phyloP scores from a whole-genome alignment of 1,140 invertebrate species.

The Camponotus pennsylvanicus region DNA sequence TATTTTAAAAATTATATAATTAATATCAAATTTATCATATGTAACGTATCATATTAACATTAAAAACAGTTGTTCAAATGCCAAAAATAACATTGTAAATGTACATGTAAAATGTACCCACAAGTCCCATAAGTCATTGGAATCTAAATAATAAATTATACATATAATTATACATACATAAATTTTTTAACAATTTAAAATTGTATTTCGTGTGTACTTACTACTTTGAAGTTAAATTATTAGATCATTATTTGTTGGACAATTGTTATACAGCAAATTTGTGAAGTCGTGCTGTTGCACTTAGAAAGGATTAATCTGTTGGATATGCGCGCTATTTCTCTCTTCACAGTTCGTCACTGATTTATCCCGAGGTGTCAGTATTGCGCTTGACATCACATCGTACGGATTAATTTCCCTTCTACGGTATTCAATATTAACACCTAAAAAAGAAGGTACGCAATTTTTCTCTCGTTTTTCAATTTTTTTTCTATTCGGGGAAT shows the following conservation, averaged over 20 bases:
- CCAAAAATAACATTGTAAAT: background rate
- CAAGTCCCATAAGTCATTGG: background rate
- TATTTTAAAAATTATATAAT: background rate
- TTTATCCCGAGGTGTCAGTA: conserved; percentile 72
- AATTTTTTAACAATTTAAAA: background rate
- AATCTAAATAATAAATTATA: background rate
- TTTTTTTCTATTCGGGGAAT: background rate
- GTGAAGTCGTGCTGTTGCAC: conserved; percentile 20
- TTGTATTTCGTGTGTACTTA: too few relatives aligned
- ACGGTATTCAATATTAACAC: background rate
- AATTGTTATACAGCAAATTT: conserved; percentile 4
- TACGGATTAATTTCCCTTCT: conserved; percentile 56
- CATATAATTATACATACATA: background rate
- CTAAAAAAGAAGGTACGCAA: background rate
- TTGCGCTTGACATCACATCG: conserved; percentile 73
- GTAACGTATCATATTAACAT: background rate
- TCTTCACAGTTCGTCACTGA: conserved; percentile 36
- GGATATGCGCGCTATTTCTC: conserved; percentile 69
- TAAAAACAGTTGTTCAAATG: background rate
- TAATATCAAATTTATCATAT: background rate
- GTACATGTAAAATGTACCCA: too few relatives aligned
- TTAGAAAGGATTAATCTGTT: conserved; percentile 64
- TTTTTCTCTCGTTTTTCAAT: background rate
- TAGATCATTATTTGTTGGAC: background rate
- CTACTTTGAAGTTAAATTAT: background rate